phyloP scores from a whole-genome alignment of 53 echinoderm and acorn worm species.

The Pentamera pediparva region DNA sequence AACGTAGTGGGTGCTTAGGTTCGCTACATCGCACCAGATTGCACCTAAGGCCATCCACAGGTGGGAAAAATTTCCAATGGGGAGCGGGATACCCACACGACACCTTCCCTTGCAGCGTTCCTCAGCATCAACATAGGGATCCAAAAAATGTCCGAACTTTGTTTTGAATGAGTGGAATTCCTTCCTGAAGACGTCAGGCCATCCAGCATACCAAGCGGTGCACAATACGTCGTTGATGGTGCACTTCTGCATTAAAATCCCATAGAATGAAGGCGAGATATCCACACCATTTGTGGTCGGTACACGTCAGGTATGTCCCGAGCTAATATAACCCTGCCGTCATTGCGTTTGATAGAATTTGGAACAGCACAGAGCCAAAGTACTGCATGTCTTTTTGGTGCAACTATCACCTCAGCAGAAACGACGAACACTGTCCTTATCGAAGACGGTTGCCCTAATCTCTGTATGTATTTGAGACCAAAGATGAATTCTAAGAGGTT shows the following conservation, averaged over 20 bases:
- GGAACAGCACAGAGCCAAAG: background rate
- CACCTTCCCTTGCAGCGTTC: no score
- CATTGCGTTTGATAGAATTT: no score
- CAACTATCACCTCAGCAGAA: background rate
- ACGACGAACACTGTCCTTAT: background rate
- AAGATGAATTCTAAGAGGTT: background rate
- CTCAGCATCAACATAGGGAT: no score
- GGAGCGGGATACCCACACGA: no score
- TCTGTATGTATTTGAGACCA: background rate
- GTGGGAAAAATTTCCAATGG: no score
- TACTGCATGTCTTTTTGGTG: conserved; percentile 1
- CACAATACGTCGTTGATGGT: conserved; percentile 15
- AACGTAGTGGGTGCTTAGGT: no score
- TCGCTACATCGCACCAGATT: no score
- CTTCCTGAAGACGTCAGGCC: no score
- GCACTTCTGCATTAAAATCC: conserved; percentile 13
- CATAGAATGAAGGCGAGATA: background rate
- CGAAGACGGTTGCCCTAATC: conserved; percentile 33
- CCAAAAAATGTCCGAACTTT: no score
- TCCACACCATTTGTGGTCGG: no score
- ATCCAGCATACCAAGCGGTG: background rate
- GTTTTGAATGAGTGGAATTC: no score
- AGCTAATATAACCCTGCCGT: background rate
- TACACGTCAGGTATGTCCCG: background rate
- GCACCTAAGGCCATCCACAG: no score